Evolutionary conservation across 2,797 vertebrate genomes (phyloP), one percentile per base, ranked within the genome.

Genomic region (Emys orbicularis): DNA sequence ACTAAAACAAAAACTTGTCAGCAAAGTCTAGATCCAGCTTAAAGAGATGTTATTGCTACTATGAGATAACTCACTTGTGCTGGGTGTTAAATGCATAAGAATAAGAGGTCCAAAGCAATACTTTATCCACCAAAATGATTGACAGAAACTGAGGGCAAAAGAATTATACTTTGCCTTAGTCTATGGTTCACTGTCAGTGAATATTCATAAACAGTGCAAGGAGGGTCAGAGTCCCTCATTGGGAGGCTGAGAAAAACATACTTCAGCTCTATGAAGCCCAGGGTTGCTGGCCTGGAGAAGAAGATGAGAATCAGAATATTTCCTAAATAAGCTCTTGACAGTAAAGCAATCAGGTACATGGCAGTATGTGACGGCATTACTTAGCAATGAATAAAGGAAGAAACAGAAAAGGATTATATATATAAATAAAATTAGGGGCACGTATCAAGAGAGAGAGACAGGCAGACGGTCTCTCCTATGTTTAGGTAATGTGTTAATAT

Each of bases 211-310:
- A 86, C 47, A 65, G 8, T 68, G 85, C 86, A 18, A 68, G 1
- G 25, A 68, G 1, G 79, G 15, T 27, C 18, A 3, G 96, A 89
- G 72, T 68, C 13, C 11, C 79, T 95, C 85, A 90, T 90, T 93
- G 94, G 50, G 56, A 83, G 57, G 25, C 87, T 77, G 56, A 89
- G 79, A 82, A 57, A 61, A 12, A 47, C 3, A 37, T 61, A 72
- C 44, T 56, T 88, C 93, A 59, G 41, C 79, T 90, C 84, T 87
- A 50, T 93, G 90, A 88, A 91, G 89, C 76, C 2, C 41, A 92
- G 84, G 56, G 27, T 54, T 86, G 1, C 53, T 90, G 94, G 12
- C 56, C 56, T 89, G 56, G 5, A 54, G 54, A 95, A 89, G 44
- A 81, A 44, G 4, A 49, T 92, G 15, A 27, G 44, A 79, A 5